Conservation (phyloP, 2,797 vertebrate species). For the Lutra lutra region DNA sequence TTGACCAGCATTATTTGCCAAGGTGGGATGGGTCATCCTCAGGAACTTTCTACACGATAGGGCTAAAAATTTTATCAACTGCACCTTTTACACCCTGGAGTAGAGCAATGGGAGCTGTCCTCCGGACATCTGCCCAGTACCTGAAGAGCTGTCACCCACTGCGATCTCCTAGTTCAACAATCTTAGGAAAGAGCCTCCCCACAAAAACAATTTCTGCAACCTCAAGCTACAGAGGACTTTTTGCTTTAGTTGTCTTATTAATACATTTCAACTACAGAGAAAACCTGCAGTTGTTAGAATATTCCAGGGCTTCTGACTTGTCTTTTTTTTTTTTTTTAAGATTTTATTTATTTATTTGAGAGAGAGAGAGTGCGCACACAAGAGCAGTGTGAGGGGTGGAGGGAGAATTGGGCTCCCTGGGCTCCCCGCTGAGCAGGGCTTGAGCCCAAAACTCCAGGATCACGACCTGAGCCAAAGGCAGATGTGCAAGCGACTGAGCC, state of each 20-base stretch:
- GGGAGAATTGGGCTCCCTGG: too few species aligned
- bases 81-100: rapidly evolving
- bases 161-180: not conserved
- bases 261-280: not conserved
- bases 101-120: rapidly evolving
- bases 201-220: not conserved
- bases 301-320: not conserved
- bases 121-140: not conserved
- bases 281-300: not conserved
- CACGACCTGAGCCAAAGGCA: not conserved
- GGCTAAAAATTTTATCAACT: not conserved
- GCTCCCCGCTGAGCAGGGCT: too few species aligned
- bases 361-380: too few species aligned
- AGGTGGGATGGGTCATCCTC: not conserved
- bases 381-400: too few species aligned
- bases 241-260: not conserved
- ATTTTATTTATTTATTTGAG: too few species aligned
- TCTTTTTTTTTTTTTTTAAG: too few species aligned
- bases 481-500: not conserved
- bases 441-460: not conserved
- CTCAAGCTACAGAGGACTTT: not conserved
- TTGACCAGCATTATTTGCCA: not conserved
- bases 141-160: not conserved
- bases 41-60: not conserved
- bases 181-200: not conserved